These are phyloP conservation scores for Orthonevra nobilis DNA, from an alignment of 2,888 invertebrate species.

Conservation along the genomic window DNA sequence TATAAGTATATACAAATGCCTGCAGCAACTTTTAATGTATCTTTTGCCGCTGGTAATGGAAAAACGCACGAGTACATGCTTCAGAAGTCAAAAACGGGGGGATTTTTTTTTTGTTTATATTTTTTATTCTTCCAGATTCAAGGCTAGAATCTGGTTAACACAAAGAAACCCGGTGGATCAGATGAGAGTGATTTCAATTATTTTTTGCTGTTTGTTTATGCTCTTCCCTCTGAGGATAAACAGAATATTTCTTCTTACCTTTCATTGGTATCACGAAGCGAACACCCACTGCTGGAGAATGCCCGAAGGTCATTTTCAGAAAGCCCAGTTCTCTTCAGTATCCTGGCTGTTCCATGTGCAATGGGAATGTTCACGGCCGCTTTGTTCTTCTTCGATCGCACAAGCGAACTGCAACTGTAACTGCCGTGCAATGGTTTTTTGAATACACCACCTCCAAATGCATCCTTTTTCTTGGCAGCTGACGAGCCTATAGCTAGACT, in stretches of 20 bases:
- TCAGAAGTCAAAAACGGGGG: conserved; percentile 9
- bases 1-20: conserved; percentile 10
- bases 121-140: no score
- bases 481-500: conserved; percentile 71
- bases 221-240: background rate
- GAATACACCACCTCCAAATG: background rate
- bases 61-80: conserved; percentile 1
- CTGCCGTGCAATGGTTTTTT: conserved; percentile 63
- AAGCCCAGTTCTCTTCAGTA: conserved; percentile 74
- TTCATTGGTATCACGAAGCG: conserved; percentile 29
- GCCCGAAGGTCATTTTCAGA: conserved; percentile 68
- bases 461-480: conserved; percentile 47
- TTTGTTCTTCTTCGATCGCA: conserved; percentile 56
- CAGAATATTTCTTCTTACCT: conserved; percentile 25
- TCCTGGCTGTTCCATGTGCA: conserved; percentile 73
- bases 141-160: conserved; percentile 20
- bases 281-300: conserved; percentile 37
- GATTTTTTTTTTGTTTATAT: conserved; percentile 6
- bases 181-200: conserved; percentile 5
- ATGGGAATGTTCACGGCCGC: conserved; percentile 74
- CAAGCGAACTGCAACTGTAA: conserved; percentile 73
- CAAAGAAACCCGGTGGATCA: background rate
- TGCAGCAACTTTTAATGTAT: conserved; percentile 33
- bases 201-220: conserved; percentile 14
- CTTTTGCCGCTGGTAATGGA: conserved; percentile 26